Evolutionary conservation across 1,140 invertebrate species (phyloP), one percentile per base, ranked within the genome.

Genomic region (Chironomus tepperi): DNA sequence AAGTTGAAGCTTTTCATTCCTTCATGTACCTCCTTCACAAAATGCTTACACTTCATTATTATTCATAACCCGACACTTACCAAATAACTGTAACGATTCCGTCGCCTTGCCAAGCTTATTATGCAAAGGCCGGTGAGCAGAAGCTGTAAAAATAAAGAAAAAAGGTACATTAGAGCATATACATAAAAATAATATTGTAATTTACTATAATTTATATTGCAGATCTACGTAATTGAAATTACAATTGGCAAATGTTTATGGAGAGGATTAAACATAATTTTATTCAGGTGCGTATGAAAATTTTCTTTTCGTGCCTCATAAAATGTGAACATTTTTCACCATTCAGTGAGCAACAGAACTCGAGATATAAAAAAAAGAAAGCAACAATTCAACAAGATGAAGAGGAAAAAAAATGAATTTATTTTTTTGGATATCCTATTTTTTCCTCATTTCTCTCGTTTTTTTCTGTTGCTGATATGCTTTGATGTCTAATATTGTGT

Each of bases 81-180:
- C 88, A 95, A 85, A 84, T 93, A 92, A 79, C 91, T 91, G 83
- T 93, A 94, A 79, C 93, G 86, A 83, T 94, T 93, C 77, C 91
- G 88, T 76, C 93, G 86, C 76, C 92, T 87, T 0, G 92, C 92
- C 77, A 96, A 84, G 73, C 92, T 90, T 86, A 94, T 92, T 73
- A 94, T 91, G 79, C 92, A 91, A 15, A 95, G 83, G 0, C 93
- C 93, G 75, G 93, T 95, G 64, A 94, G 84, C 57, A 94, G 92
- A 77, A 95, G 83, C 90, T 92, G 84, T 16, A 88, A 85, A 75
- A 79, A 75, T 75, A 67, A 75, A 76, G 74, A 57, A 74, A 75
- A 73, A 75, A 42, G 47, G 43, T 70, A 65, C 42, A 74, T 42
- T 34, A 75, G 73, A 47, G 8, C 24, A 34, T 34, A 34, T 5